Evolutionary conservation across 2,113 vertebrate species (phyloP).

Genomic region (Naja naja): DNA sequence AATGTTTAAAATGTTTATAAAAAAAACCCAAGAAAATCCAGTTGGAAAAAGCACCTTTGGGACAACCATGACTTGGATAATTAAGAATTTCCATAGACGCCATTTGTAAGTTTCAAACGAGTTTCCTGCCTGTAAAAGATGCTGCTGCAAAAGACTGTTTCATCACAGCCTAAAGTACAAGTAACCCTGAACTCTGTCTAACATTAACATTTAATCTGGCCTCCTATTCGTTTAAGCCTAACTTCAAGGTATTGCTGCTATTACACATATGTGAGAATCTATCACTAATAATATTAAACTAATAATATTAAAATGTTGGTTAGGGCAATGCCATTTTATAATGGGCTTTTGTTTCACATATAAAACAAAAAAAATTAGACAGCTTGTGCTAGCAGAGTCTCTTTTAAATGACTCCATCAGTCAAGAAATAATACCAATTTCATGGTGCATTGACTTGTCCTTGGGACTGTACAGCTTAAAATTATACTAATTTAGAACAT

Average conservation of each 20-base stretch:
- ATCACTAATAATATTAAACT: not conserved
- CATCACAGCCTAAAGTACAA: not conserved
- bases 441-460: slow-evolving; percentile 1
- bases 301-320: not conserved
- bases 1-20: too few relatives aligned
- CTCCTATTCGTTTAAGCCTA: not conserved
- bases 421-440: slow-evolving; percentile 6
- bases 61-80: not conserved
- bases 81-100: not conserved
- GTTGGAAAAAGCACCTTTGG: not conserved
- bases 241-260: not conserved
- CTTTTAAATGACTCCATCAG: slow-evolving; percentile 9
- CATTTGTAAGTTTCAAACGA: not conserved
- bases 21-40: not conserved
- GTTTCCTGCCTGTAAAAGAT: not conserved
- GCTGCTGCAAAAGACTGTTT: not conserved
- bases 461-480: not conserved
- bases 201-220: not conserved
- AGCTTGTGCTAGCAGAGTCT: not conserved
- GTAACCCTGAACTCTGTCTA: not conserved
- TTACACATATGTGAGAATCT: not conserved
- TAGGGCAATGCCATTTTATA: not conserved
- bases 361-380: not conserved
- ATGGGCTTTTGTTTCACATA: not conserved
- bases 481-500: slow-evolving; percentile 5